phyloP scores from a whole-genome alignment of 2,888 invertebrate genomes.

The Neocrepidodera transversa region DNA sequence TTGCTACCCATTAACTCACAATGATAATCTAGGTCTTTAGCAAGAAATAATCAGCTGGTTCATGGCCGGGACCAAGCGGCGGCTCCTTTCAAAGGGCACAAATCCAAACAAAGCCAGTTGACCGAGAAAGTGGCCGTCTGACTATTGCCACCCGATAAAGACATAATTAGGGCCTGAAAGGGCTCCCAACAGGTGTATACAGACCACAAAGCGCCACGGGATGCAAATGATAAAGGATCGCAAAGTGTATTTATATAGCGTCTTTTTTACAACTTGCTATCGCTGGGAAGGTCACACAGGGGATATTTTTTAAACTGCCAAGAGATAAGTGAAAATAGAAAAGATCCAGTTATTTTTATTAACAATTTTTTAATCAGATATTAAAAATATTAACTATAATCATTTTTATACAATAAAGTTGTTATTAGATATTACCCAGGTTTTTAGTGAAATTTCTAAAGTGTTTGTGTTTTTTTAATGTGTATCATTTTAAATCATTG shows the following conservation, averaged over 20 bases:
- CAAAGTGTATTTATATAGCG: background rate
- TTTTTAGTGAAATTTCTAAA: no score
- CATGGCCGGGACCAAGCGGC: constrained; percentile 1
- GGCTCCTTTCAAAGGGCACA: constrained; percentile 15
- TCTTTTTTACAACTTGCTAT: background rate
- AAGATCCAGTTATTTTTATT: no score
- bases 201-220: constrained; percentile 24
- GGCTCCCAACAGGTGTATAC: constrained; percentile 29
- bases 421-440: no score
- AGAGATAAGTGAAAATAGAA: no score
- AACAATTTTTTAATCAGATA: no score
- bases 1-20: constrained; percentile 19
- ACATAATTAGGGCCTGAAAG: constrained; percentile 27
- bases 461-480: no score
- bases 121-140: constrained; percentile 29
- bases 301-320: background rate
- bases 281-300: no score
- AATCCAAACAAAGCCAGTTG: constrained; percentile 29
- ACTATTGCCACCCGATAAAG: constrained; percentile 30
- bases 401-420: no score
- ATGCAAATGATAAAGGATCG: background rate
- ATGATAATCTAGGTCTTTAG: constrained; percentile 29
- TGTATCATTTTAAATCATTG: no score
- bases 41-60: constrained; percentile 28
- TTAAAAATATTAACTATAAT: no score